Percentiles rank a stretch among this genome's conserved stretches.
Conservation (phyloP, 2,113 vertebrate species). For the Dolichallabes microphthalmus region DNA sequence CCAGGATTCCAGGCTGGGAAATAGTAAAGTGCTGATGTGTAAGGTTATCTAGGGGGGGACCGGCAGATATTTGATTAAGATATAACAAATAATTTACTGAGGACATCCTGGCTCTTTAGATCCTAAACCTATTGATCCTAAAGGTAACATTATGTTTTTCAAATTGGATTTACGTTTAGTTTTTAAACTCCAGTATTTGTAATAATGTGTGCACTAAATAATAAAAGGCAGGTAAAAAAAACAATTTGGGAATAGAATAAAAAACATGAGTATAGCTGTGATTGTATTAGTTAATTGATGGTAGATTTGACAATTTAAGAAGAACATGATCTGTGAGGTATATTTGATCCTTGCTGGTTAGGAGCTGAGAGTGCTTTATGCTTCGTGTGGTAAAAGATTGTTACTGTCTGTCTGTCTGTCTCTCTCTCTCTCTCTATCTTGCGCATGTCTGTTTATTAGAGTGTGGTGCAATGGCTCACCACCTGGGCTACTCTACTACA, state of each 20-base stretch:
- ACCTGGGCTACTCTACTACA: slow-evolving; percentile 73
- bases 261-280: neutral
- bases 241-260: no score
- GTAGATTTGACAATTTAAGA: neutral
- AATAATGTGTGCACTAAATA: neutral
- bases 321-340: neutral
- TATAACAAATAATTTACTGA: neutral
- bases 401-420: slow-evolving; percentile 4
- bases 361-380: neutral
- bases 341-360: neutral
- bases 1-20: neutral
- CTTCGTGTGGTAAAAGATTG: neutral
- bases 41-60: neutral
- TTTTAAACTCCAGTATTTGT: neutral
- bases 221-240: neutral
- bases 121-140: neutral
- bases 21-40: neutral
- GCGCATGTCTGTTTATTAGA: slow-evolving; percentile 44
- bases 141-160: neutral
- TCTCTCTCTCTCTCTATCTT: slow-evolving; percentile 24
- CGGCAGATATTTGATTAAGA: neutral
- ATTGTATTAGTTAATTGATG: neutral
- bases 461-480: slow-evolving; percentile 68
- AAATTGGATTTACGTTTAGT: neutral
- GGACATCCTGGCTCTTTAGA: neutral